Percentiles rank a stretch among this genome's conserved stretches.
phyloP scores from a whole-genome alignment of 2,113 vertebrate genomes.

The Lampris incognitus region DNA sequence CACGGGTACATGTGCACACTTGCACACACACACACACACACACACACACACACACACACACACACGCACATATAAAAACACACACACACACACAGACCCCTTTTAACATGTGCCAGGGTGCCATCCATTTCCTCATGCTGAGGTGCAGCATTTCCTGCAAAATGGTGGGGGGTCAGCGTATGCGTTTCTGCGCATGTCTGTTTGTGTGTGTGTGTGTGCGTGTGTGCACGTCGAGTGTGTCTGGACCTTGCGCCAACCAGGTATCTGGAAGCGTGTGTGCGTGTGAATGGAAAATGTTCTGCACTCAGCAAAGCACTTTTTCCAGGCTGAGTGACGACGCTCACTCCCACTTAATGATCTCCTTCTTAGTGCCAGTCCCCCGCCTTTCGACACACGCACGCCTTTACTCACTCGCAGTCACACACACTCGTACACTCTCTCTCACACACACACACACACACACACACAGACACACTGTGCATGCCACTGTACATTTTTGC shows the following conservation, averaged over 20 bases:
- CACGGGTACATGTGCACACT: conserved; percentile 1
- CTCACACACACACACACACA: not conserved
- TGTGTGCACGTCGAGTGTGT: not conserved
- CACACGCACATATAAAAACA: conserved; percentile 2
- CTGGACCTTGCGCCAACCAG: conserved; percentile 33
- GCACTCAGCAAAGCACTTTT: conserved; percentile 66
- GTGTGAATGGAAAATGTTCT: conserved; percentile 71
- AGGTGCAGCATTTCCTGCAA: conserved; percentile 78
- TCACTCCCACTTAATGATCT: conserved; percentile 80
- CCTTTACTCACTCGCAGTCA: conserved; percentile 21
- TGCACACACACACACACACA: conserved; percentile 24
- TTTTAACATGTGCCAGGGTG: conserved; percentile 82
- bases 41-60: conserved; percentile 19
- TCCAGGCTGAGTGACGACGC: conserved; percentile 72
- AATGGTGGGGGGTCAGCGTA: conserved; percentile 65
- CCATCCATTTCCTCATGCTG: conserved; percentile 81
- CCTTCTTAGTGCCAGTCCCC: conserved; percentile 67
- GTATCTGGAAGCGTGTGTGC: conserved; percentile 19
- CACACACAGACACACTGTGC: not conserved
- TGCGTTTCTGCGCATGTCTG: conserved; percentile 23
- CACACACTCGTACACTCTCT: not conserved
- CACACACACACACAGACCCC: conserved; percentile 17
- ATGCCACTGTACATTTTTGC: conserved; percentile 26
- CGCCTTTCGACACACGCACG: conserved; percentile 59
- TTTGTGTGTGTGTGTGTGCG: conserved; percentile 25